Percentiles rank a stretch among this genome's conserved stretches.
phyloP scores from a whole-genome alignment of 2,888 invertebrate species.

The Ligdia adustata region DNA sequence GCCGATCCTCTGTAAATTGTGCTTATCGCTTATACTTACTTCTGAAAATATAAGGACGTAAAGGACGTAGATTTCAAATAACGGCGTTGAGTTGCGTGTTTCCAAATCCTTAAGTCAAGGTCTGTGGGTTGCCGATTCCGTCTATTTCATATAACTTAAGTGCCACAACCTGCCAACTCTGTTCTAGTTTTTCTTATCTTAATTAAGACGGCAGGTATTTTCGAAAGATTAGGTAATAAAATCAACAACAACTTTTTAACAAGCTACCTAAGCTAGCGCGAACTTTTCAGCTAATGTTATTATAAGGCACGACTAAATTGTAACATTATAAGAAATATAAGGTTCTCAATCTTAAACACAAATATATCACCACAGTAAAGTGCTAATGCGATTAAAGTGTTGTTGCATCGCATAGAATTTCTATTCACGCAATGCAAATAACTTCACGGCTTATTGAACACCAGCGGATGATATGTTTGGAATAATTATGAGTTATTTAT shows the following conservation, averaged over 20 bases:
- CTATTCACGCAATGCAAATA: constrained; percentile 71
- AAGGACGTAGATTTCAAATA: constrained; percentile 19
- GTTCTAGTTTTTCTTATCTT: constrained; percentile 49
- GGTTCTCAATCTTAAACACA: constrained; percentile 37
- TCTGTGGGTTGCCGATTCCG: constrained; percentile 54
- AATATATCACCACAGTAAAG: constrained; percentile 51
- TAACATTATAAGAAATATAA: constrained; percentile 2
- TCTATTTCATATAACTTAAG: constrained; percentile 44
- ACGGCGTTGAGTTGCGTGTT: constrained; percentile 55
- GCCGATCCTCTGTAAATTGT: constrained; percentile 18
- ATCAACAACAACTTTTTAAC: no score
- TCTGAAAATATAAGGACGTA: constrained; percentile 13
- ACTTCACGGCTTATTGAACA: constrained; percentile 71
- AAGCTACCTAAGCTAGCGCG: neutral
- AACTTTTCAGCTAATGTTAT: neutral
- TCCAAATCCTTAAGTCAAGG: constrained; percentile 47
- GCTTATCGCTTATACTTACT: constrained; percentile 23
- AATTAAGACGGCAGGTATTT: constrained; percentile 51
- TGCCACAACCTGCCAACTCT: constrained; percentile 51
- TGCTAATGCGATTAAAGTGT: constrained; percentile 62
- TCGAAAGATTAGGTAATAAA: constrained; percentile 32
- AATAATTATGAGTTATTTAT: constrained; percentile 63
- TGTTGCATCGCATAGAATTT: constrained; percentile 61
- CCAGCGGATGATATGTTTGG: constrained; percentile 56
- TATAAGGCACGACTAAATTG: neutral